A percentile compares a stretch with the other conserved stretches of the same genome.
Conservation (phyloP, 2,113 vertebrate species). For the Peromyscus polionotus region DNA sequence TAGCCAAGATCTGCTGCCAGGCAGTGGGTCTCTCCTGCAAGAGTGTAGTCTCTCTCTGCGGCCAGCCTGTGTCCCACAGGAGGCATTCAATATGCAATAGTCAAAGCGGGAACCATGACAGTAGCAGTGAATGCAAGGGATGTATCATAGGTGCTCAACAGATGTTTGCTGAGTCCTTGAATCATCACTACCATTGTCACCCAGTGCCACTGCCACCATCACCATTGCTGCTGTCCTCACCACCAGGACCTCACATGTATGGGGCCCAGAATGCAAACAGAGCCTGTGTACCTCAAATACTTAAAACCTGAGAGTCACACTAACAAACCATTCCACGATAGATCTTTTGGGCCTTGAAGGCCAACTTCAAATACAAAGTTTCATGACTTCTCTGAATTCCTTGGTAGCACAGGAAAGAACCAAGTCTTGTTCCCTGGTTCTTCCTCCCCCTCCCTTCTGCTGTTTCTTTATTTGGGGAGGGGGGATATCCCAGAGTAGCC, state of each 20-base stretch:
- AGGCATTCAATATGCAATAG: background rate
- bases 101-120: background rate
- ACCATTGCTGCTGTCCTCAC: background rate
- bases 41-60: background rate
- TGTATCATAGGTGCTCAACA: background rate
- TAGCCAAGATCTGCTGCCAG: background rate
- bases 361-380: slow-evolving; percentile 18
- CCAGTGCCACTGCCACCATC: too few species aligned
- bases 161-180: background rate
- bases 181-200: background rate
- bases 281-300: background rate
- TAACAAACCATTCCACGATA: background rate
- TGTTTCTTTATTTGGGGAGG: background rate
- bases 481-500: too few species aligned
- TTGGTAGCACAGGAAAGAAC: slow-evolving; percentile 1
- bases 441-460: background rate
- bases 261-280: background rate
- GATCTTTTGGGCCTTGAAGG: slow-evolving; percentile 3
- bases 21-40: background rate
- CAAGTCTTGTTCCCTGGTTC: background rate
- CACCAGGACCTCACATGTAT: background rate
- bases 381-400: slow-evolving; percentile 37
- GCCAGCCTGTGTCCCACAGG: background rate
- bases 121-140: background rate
- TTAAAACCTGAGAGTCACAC: slow-evolving; percentile 15